These are phyloP conservation scores for Bugula neritina DNA, from an alignment of 2,888 invertebrate species.

Conservation along the genomic window DNA sequence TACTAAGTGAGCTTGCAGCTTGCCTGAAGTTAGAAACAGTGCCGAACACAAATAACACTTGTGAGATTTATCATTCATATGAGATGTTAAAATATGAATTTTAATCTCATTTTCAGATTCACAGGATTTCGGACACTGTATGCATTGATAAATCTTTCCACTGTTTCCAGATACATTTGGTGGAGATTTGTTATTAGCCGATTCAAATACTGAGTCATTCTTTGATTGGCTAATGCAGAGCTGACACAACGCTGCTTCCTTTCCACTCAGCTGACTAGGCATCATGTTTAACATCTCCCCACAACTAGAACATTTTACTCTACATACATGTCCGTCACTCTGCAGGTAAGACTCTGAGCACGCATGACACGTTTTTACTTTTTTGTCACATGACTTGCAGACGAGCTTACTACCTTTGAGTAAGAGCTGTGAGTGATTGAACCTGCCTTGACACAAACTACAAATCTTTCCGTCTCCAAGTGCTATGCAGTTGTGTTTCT, in stretches of 20 bases:
- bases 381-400: conserved; percentile 11
- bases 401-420: conserved; percentile 25
- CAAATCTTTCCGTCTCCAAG: conserved; percentile 29
- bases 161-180: background rate
- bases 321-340: background rate
- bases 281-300: background rate
- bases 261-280: background rate
- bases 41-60: conserved; percentile 73
- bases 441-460: conserved; percentile 9
- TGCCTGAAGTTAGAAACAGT: conserved; percentile 67
- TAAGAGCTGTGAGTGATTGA: conserved; percentile 25
- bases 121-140: conserved; percentile 65
- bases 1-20: conserved; percentile 80
- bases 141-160: conserved; percentile 59
- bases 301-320: background rate
- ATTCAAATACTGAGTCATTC: background rate
- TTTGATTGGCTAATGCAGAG: background rate
- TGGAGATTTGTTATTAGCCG: background rate
- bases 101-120: conserved; percentile 62
- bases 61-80: conserved; percentile 60
- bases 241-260: background rate
- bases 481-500: conserved; percentile 30
- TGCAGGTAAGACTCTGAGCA: conserved; percentile 1
- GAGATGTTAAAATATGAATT: conserved; percentile 59
- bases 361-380: background rate